Evolutionary conservation across 2,888 invertebrate species (phyloP), one percentile per base, ranked within the genome.

Genomic region (Polymixis flavicincta): DNA sequence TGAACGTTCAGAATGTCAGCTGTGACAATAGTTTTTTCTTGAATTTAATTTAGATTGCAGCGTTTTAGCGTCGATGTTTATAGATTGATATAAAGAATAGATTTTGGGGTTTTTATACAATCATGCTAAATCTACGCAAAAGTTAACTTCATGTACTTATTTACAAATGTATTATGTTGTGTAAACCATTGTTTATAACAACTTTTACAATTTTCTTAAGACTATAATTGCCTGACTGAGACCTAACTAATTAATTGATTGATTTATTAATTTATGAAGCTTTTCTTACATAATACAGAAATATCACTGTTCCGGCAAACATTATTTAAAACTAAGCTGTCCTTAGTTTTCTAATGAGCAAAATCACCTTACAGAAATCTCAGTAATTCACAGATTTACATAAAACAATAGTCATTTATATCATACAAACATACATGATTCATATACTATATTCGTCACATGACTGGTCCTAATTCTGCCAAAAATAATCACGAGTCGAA

Each of bases 391-490:
- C 14, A 59, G 45, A 45, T 71, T 67, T 70, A 13, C 59, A 59
- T 79, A 25, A 76, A 83, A 83, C 80, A 83, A 83, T 55, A 74
- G 70, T 70, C 59, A 45, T 77, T 74, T 78, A 72, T 81, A 78
- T 65, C 67, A 64, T 57, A 69, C 70, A 74, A 67, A 80, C 50
- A 63, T 37, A 67, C 42, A 69, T 73, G 66, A 76, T 70, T 82
- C 78, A 71, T 59, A 61, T 25, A 79, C 81, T 79, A 83, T 74
- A 75, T 79, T 74, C 75, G 82, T 87, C 89, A 84, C 84, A 77
- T 86, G 84, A 84, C 82, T 80, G 87, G 75, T 89, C 86, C 90
- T 88, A 89, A 89, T 89, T 89, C 87, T 74, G 84, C 87, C 86
- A 80, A 86, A 88, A 87, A 88, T 87, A 88, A 90, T 88, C 85